Conservation (phyloP, 2,113 vertebrate genomes). For the Labeo catla region DNA sequence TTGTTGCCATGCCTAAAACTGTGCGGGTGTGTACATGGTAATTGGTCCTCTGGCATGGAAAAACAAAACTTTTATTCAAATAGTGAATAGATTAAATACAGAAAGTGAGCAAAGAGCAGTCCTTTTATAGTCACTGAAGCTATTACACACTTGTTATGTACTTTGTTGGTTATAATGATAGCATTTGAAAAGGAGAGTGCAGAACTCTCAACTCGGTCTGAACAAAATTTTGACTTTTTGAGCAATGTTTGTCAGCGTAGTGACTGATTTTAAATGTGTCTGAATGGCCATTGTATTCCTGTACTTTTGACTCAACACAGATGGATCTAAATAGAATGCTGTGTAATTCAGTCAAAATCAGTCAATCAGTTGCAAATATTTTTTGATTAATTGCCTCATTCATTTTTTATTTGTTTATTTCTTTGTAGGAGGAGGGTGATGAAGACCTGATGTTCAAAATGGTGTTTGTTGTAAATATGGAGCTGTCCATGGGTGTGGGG, state of each 20-base stretch:
- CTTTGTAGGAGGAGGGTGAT: constrained; percentile 72
- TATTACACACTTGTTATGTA: not conserved
- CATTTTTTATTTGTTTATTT: not conserved
- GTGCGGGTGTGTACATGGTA: no score
- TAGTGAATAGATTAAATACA: not conserved
- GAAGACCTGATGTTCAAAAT: constrained; percentile 80
- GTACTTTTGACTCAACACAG: not conserved
- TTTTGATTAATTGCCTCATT: no score
- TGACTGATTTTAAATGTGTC: not conserved
- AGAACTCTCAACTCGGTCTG: not conserved
- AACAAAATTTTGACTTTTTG: not conserved
- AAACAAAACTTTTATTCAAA: not conserved
- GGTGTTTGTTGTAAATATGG: constrained; percentile 86
- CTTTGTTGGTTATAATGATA: not conserved
- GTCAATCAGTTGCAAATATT: not conserved
- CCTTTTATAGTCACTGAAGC: not conserved
- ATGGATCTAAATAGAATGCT: not conserved
- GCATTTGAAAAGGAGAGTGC: not conserved
- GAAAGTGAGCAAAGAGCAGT: not conserved
- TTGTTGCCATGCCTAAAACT: no score
- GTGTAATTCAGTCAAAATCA: not conserved
- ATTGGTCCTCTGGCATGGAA: no score
- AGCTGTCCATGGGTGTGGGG: constrained; percentile 81
- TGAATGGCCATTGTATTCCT: not conserved
- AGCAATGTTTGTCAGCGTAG: not conserved